A percentile compares a stretch with the other conserved stretches of the same genome.
phyloP scores from a whole-genome alignment of 2,113 vertebrate genomes.

The Chitala chitala region DNA sequence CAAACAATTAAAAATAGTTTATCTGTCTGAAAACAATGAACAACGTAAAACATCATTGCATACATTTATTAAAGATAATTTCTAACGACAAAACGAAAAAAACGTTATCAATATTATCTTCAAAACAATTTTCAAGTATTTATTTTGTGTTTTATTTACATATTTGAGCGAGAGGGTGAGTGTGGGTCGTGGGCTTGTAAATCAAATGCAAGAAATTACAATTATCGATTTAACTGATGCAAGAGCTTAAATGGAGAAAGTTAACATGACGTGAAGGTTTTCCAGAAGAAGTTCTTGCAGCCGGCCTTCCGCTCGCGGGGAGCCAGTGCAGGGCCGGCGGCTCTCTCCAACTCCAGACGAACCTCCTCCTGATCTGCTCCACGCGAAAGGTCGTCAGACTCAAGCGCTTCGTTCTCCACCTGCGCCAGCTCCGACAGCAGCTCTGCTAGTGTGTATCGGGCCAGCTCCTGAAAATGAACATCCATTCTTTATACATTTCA shows the following conservation, averaged over 20 bases:
- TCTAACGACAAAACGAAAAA: slow-evolving; percentile 15
- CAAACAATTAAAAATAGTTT: slow-evolving; percentile 67
- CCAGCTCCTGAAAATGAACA: slow-evolving; percentile 67
- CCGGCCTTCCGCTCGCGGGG: slow-evolving; percentile 94
- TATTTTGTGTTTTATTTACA: slow-evolving; percentile 63
- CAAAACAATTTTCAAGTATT: slow-evolving; percentile 57
- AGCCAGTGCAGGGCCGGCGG: slow-evolving; percentile 74
- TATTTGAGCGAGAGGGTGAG: slow-evolving; percentile 43
- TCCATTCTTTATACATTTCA: not conserved
- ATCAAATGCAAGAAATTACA: slow-evolving; percentile 3
- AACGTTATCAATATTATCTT: slow-evolving; percentile 36
- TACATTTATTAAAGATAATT: slow-evolving; percentile 52
- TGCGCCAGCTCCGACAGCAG: slow-evolving; percentile 85
- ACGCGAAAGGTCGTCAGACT: slow-evolving; percentile 72
- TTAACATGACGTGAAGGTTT: slow-evolving; percentile 98
- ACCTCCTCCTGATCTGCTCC: slow-evolving; percentile 75
- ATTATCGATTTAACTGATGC: slow-evolving; percentile 11
- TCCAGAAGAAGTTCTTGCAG: slow-evolving; percentile 99
- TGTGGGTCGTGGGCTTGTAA: slow-evolving; percentile 26
- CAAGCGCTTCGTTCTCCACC: slow-evolving; percentile 86
- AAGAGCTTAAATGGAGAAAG: slow-evolving; percentile 24
- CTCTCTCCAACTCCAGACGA: slow-evolving; percentile 79
- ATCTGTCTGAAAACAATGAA: slow-evolving; percentile 56
- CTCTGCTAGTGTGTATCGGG: slow-evolving; percentile 80
- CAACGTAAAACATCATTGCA: slow-evolving; percentile 49